A percentile compares a stretch with the other conserved stretches of the same genome.
These are phyloP conservation scores for Brachypodius melanocephalos DNA, from an alignment of 2,113 vertebrate species.

Conservation along the genomic window DNA sequence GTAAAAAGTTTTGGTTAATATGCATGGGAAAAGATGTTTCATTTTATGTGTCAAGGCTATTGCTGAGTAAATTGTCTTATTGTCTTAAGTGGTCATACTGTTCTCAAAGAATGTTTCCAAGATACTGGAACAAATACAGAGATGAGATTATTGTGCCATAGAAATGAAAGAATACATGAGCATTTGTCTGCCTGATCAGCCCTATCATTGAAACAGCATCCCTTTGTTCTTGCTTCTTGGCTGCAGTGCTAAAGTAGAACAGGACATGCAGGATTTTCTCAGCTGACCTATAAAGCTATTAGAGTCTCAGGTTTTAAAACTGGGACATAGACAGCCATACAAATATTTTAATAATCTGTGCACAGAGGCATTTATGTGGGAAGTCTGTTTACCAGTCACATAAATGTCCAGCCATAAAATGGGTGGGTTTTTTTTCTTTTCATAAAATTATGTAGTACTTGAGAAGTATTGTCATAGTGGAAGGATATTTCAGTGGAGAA, in stretches of 20 bases:
- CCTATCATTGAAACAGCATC: not conserved
- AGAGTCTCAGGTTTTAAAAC: not conserved
- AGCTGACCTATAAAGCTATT: conserved; percentile 9
- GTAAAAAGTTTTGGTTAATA: not conserved
- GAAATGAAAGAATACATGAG: not conserved
- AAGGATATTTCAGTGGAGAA: not conserved
- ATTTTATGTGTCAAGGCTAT: not conserved
- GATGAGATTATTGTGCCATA: not conserved
- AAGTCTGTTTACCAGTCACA: not conserved
- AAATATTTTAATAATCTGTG: not conserved
- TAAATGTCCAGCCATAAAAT: not conserved
- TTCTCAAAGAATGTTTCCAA: not conserved
- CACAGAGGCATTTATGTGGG: not conserved
- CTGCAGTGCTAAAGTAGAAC: not conserved
- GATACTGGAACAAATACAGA: not conserved
- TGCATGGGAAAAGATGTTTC: not conserved
- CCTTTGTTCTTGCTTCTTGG: not conserved
- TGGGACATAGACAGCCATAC: not conserved
- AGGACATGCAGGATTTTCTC: not conserved
- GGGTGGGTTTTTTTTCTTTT: not conserved
- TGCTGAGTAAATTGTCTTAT: not conserved
- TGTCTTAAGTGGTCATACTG: not conserved
- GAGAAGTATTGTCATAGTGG: not conserved
- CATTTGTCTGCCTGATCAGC: not conserved
- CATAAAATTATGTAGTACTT: not conserved